Evolutionary conservation across 2,797 vertebrate species (phyloP), one percentile per base, ranked within the genome.

Genomic region (Sebastes oblongus): DNA sequence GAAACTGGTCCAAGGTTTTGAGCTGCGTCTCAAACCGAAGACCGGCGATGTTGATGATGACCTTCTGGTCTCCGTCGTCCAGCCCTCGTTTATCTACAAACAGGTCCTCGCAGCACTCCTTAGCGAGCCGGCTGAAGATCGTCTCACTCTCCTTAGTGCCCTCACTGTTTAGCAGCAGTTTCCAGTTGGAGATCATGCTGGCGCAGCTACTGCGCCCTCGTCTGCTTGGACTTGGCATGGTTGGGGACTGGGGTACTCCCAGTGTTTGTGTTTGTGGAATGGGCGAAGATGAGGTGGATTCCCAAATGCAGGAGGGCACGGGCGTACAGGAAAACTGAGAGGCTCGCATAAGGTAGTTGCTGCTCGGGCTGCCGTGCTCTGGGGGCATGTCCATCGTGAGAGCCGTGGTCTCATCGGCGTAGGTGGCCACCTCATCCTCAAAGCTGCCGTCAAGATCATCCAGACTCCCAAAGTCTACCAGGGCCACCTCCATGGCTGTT

Each of bases 11-110:
- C 20, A 99, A 94, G 7, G 97, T 99, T 94, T 97, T 97, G 69
- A 98, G 96, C 73, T 97, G 95, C 0, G 98, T 99, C 94, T 99
- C 98, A 46, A 98, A 99, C 56, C 97, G 96, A 75, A 99, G 94
- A 16, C 98, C 98, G 0, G 98, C 98, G 0, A 99, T 98, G 88
- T 99, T 99, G 91, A 99, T 97, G 83, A 98, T 97, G 81, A 99
- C 96, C 52, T 97, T 96, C 78, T 98, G 98, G 77, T 96, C 96
- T 8, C 97, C 98, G 42, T 98, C 97, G 13, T 97, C 96, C 56
- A 96, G 85, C 46, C 85, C 93, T 73, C 92, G 89, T 81, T 96
- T 95, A 87, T 98, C 97, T 29, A 95, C 88, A 72, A 96, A 96
- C 22, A 98, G 88, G 74, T 97, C 94, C 66, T 97, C 97, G 0